phyloP scores from a whole-genome alignment of 2,888 invertebrate genomes.

The Cenopis cana region DNA sequence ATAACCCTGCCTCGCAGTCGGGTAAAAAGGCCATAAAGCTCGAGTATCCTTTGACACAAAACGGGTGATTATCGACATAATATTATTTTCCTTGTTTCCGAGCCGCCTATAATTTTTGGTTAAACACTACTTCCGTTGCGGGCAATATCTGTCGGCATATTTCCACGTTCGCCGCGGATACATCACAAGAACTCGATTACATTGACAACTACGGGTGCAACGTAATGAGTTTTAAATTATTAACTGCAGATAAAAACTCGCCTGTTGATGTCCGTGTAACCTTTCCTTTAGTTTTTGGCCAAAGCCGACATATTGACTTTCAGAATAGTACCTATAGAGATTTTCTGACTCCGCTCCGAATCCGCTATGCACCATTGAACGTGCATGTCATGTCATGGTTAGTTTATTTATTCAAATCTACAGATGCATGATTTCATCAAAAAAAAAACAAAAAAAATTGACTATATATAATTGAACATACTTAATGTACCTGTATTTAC shows the following conservation, averaged over 20 bases:
- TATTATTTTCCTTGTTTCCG: constrained; percentile 76
- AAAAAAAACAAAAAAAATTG: not conserved
- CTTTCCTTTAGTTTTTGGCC: constrained; percentile 74
- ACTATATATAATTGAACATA: no score
- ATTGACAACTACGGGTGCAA: constrained; percentile 79
- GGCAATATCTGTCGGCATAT: constrained; percentile 84
- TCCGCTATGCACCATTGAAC: constrained; percentile 5
- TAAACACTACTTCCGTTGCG: constrained; percentile 81
- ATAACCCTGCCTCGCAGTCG: no score
- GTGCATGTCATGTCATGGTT: not conserved
- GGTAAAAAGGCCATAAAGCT: constrained; percentile 55
- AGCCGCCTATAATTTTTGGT: constrained; percentile 77
- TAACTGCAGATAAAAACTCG: constrained; percentile 80
- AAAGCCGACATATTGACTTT: constrained; percentile 62
- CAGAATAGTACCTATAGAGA: constrained; percentile 42
- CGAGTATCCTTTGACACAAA: constrained; percentile 65
- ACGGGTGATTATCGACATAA: constrained; percentile 41
- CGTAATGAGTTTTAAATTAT: constrained; percentile 84
- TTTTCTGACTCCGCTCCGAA: constrained; percentile 40
- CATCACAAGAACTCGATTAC: constrained; percentile 84
- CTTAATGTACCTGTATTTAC: no score
- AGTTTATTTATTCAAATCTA: no score
- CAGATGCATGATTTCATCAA: not conserved
- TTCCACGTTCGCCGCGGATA: constrained; percentile 77
- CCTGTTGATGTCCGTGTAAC: constrained; percentile 68